These are phyloP conservation scores for Cephus nigrinus DNA, from an alignment of 2,888 invertebrate genomes.

Conservation along the genomic window DNA sequence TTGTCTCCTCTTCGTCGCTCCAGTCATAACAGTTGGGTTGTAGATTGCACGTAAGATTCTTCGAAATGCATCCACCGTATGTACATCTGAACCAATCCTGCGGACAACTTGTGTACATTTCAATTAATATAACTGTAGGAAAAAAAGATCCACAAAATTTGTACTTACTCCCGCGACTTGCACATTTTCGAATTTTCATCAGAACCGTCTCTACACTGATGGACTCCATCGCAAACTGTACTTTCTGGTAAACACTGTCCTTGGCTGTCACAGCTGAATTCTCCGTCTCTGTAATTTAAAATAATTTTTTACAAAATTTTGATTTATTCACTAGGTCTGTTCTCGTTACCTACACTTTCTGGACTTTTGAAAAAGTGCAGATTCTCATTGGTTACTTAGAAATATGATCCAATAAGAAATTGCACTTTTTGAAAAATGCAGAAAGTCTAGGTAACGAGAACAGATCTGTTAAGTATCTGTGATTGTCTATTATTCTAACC, in stretches of 20 bases:
- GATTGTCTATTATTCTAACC: constrained; percentile 25
- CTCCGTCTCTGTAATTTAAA: constrained; percentile 23
- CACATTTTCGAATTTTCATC: constrained; percentile 43
- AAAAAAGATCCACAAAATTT: background rate
- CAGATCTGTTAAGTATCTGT: background rate
- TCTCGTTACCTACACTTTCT: too few relatives aligned
- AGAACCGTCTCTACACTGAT: constrained; percentile 47
- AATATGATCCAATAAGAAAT: too few relatives aligned
- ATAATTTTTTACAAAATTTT: background rate
- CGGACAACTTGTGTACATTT: constrained; percentile 16
- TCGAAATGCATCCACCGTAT: constrained; percentile 47
- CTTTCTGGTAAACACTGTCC: constrained; percentile 39
- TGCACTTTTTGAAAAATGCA: too few relatives aligned
- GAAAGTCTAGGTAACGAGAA: too few relatives aligned
- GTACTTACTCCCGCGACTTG: constrained; percentile 29
- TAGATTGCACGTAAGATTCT: constrained; percentile 37
- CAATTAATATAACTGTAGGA: background rate
- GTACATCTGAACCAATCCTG: constrained; percentile 41
- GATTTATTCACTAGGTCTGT: too few relatives aligned
- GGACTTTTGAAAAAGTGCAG: too few relatives aligned
- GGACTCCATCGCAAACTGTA: constrained; percentile 45
- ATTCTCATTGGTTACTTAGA: too few relatives aligned
- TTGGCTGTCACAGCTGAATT: constrained; percentile 42
- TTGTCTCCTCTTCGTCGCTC: constrained; percentile 49
- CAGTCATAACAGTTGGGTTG: constrained; percentile 49